Conservation (phyloP, 2,888 invertebrate species). For the Cheilosia grossa region DNA sequence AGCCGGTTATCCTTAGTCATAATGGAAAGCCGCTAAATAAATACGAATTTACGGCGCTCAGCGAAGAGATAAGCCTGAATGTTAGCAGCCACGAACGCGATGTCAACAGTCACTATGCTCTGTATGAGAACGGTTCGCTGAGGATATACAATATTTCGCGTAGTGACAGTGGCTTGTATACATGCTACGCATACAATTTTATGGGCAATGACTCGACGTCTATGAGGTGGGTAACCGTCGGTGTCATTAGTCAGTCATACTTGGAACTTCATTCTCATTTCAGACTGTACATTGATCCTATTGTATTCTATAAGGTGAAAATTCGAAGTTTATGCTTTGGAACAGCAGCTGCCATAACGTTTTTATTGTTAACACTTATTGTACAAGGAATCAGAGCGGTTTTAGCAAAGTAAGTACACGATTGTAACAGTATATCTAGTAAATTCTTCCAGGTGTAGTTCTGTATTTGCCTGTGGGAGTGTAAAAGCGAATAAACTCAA, state of each 20-base stretch:
- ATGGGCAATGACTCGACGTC: conserved; percentile 90
- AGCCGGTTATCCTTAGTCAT: conserved; percentile 80
- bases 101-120: conserved; percentile 78
- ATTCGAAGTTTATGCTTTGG: conserved; percentile 93
- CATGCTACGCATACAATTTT: conserved; percentile 93
- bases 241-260: no score
- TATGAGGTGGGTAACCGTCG: conserved; percentile 83
- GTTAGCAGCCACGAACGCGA: conserved; percentile 77
- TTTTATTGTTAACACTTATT: conserved; percentile 91
- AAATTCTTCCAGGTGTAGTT: no score
- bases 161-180: conserved; percentile 93
- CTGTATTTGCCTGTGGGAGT: no score
- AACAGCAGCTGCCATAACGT: conserved; percentile 89
- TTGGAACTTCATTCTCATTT: conserved; percentile 1
- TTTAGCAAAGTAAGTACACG: conserved; percentile 87
- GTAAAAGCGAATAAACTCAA: no score
- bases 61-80: conserved; percentile 78
- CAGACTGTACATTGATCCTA: conserved; percentile 92
- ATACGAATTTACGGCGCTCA: conserved; percentile 79
- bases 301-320: conserved; percentile 92
- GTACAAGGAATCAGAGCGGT: conserved; percentile 90
- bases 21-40: conserved; percentile 79
- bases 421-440: not conserved
- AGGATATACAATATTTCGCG: conserved; percentile 88
- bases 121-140: conserved; percentile 91